phyloP scores from a whole-genome alignment of 2,888 invertebrate genomes.

The Rugalucina vietnamica region DNA sequence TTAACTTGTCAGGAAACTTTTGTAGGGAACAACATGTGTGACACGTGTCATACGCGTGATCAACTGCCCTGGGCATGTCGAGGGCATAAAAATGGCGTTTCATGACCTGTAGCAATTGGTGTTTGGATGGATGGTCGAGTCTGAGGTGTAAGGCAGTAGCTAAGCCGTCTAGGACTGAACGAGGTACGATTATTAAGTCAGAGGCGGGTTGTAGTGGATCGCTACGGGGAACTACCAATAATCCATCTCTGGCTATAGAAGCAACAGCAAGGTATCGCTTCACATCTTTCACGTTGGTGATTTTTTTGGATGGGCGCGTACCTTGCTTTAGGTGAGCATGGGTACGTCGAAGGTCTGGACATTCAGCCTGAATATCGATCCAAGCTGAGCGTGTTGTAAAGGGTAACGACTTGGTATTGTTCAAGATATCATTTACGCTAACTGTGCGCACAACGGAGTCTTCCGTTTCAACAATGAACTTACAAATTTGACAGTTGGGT shows the following conservation, averaged over 20 bases:
- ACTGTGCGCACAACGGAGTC: constrained; percentile 58
- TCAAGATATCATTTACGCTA: constrained; percentile 31
- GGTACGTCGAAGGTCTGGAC: constrained; percentile 62
- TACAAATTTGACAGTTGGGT: constrained; percentile 57
- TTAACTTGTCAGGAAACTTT: constrained; percentile 39
- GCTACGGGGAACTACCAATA: constrained; percentile 45
- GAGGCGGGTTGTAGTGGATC: constrained; percentile 29
- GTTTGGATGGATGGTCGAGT: constrained; percentile 58
- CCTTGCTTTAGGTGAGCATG: constrained; percentile 64
- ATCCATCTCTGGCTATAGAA: constrained; percentile 60
- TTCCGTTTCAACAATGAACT: constrained; percentile 39
- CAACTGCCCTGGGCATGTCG: constrained; percentile 47
- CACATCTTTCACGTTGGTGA: constrained; percentile 62
- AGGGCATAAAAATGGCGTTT: constrained; percentile 61
- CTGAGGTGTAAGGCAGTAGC: constrained; percentile 56
- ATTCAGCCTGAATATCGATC: constrained; percentile 55
- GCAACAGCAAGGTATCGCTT: constrained; percentile 59
- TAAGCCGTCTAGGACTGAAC: constrained; percentile 55
- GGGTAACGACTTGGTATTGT: constrained; percentile 30
- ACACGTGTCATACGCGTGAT: constrained; percentile 37
- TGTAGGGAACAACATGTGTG: constrained; percentile 62
- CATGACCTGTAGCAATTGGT: constrained; percentile 58
- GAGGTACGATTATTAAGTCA: constrained; percentile 62
- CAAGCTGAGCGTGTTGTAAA: constrained; percentile 62
- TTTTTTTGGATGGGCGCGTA: constrained; percentile 66